Evolutionary conservation across 2,888 invertebrate genomes (phyloP).

Genomic region (Tyria jacobaeae): DNA sequence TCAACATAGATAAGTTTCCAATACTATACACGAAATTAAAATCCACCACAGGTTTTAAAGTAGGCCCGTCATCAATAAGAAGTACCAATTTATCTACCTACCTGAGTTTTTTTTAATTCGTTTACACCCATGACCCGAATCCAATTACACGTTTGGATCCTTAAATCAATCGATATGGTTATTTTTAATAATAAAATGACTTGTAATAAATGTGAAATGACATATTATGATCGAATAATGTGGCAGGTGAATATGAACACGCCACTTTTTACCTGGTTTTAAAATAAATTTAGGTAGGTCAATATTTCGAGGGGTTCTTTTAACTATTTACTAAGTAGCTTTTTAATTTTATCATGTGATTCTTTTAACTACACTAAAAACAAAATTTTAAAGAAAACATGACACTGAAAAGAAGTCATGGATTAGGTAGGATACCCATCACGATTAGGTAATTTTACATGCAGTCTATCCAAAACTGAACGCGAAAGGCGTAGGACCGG

Average conservation of each 20-base stretch:
- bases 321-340: background rate
- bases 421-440: no score
- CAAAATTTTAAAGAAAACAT: no score
- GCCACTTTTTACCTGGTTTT: background rate
- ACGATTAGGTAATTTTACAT: no score
- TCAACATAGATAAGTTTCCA: conserved; percentile 5
- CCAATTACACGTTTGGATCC: conserved; percentile 5
- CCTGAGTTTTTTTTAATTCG: conserved; percentile 1
- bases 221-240: background rate
- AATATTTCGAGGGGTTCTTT: background rate
- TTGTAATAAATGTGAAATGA: conserved; percentile 2
- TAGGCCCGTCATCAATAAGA: background rate
- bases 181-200: conserved; percentile 3
- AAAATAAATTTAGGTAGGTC: background rate
- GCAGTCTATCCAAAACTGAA: no score
- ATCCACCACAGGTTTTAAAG: background rate
- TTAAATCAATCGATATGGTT: background rate
- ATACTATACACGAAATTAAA: conserved; percentile 2
- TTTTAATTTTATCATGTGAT: background rate
- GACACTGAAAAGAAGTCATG: no score
- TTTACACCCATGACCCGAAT: background rate
- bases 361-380: background rate
- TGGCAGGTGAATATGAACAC: background rate
- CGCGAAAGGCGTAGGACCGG: no score
- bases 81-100: background rate